Evolutionary conservation across 2,113 vertebrate species (phyloP).

Genomic region (Gymnarchus niloticus): DNA sequence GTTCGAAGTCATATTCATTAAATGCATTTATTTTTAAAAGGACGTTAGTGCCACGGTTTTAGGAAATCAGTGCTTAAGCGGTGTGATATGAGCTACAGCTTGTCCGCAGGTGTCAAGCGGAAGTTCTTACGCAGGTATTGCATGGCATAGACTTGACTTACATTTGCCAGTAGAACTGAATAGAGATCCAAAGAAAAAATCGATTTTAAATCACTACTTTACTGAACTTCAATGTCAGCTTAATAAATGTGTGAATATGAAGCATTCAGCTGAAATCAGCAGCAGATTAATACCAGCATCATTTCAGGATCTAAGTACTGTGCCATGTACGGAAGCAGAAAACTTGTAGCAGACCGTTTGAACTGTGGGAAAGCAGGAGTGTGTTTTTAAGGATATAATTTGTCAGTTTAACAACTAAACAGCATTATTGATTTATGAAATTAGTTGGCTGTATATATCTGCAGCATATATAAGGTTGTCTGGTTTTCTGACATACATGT

Average conservation of each 20-base stretch:
- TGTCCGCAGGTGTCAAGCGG: conserved; percentile 37
- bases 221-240: neutral
- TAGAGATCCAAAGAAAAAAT: neutral
- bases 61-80: neutral
- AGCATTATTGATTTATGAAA: neutral
- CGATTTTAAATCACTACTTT: neutral
- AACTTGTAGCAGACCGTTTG: neutral
- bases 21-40: neutral
- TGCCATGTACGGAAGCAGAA: neutral
- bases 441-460: neutral
- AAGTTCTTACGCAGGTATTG: conserved; percentile 75
- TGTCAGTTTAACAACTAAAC: neutral
- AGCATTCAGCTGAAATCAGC: neutral
- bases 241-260: neutral
- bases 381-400: neutral
- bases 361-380: neutral
- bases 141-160: conserved; percentile 87
- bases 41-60: neutral
- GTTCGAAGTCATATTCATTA: neutral
- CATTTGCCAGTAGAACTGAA: conserved; percentile 83
- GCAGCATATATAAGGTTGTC: neutral
- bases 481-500: conserved; percentile 28
- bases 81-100: conserved; percentile 15
- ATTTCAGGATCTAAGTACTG: neutral
- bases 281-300: neutral